phyloP scores from a whole-genome alignment of 2,113 vertebrate genomes.

The Cavia porcellus region DNA sequence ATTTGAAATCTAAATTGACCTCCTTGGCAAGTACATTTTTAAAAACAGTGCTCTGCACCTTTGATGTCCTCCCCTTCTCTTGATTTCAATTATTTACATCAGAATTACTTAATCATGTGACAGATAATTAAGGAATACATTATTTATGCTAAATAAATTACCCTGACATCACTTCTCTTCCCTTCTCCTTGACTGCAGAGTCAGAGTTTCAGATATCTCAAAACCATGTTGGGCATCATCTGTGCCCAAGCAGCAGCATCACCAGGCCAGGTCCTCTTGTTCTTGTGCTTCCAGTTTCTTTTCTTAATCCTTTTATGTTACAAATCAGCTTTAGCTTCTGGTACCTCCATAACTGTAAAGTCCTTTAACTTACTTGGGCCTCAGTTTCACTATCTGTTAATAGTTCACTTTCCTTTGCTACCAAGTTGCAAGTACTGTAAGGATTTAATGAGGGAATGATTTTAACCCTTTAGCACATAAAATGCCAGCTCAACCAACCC shows the following conservation, averaged over 20 bases:
- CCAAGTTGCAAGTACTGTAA: not conserved
- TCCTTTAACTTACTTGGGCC: not conserved
- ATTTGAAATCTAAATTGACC: constrained; percentile 63
- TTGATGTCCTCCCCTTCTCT: constrained; percentile 57
- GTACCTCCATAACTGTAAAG: not conserved
- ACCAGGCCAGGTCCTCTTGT: fast-evolving
- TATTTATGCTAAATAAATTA: constrained; percentile 85
- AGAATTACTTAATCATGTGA: constrained; percentile 83
- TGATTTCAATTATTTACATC: constrained; percentile 85
- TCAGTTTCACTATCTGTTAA: constrained; percentile 6
- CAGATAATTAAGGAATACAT: constrained; percentile 85
- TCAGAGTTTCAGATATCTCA: not conserved
- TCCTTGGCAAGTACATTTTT: constrained; percentile 51
- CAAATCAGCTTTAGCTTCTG: not conserved
- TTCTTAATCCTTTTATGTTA: not conserved
- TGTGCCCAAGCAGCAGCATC: fast-evolving
- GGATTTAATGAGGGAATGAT: not conserved
- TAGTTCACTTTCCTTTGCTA: not conserved
- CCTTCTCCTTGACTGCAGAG: constrained; percentile 42
- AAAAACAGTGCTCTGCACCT: constrained; percentile 14
- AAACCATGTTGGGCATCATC: not conserved
- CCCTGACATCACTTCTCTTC: constrained; percentile 34
- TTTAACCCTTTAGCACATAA: constrained; percentile 20
- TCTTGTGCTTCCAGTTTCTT: no score
- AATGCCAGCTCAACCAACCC: not conserved